These are phyloP conservation scores for Ernsta delagoae DNA, from an alignment of 2,888 invertebrate species.

Conservation along the genomic window DNA sequence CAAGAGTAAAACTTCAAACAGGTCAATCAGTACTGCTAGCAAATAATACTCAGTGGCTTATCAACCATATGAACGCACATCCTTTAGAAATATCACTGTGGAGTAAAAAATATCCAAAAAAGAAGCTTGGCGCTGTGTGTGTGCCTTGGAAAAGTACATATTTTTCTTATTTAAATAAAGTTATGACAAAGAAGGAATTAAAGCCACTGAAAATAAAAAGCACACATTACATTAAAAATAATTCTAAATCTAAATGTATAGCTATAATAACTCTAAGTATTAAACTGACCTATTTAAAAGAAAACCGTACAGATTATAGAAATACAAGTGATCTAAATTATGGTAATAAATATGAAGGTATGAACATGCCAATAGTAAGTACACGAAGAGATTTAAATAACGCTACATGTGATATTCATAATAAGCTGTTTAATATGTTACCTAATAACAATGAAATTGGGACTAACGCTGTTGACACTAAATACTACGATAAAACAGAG, in stretches of 20 bases:
- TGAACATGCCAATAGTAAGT: background rate
- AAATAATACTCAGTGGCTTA: conserved; percentile 51
- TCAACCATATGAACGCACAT: conserved; percentile 59
- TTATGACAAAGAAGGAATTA: conserved; percentile 43
- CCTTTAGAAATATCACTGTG: conserved; percentile 64
- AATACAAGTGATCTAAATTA: background rate
- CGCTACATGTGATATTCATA: background rate
- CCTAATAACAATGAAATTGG: background rate
- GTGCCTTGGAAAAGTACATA: conserved; percentile 62
- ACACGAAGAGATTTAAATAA: background rate
- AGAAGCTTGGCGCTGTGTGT: conserved; percentile 56
- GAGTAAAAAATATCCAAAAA: conserved; percentile 49
- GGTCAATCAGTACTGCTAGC: conserved; percentile 54
- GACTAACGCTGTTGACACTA: background rate
- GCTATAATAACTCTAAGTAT: conserved; percentile 59
- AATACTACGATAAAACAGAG: background rate
- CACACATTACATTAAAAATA: conserved; percentile 60
- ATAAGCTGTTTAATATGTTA: background rate
- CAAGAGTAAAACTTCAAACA: conserved; percentile 46
- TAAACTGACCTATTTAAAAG: conserved; percentile 49
- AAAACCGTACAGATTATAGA: background rate
- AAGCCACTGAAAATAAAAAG: conserved; percentile 49
- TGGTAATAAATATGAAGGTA: background rate
- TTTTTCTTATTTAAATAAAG: conserved; percentile 57
- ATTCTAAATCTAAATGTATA: conserved; percentile 60